phyloP scores from a whole-genome alignment of 2,113 vertebrate genomes.

The Poecile atricapillus region DNA sequence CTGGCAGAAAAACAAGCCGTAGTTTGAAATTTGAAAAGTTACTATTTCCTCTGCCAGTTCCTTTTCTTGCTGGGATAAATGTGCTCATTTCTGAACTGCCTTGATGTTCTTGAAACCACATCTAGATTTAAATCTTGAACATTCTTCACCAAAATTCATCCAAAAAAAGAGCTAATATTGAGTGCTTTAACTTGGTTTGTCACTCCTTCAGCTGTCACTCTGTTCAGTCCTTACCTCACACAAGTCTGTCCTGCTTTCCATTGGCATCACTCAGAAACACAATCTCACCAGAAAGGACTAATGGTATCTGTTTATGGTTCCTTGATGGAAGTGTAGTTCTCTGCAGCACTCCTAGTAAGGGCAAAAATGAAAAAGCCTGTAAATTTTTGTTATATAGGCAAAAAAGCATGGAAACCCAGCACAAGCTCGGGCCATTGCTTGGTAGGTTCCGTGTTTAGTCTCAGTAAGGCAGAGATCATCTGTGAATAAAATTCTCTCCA shows the following conservation, averaged over 20 bases:
- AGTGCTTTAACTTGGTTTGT: background rate
- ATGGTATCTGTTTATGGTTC: background rate
- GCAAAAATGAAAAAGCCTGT: background rate
- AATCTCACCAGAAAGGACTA: background rate
- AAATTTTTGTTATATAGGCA: background rate
- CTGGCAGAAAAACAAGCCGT: background rate
- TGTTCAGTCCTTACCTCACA: background rate
- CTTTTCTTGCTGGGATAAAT: background rate
- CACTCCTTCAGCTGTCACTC: background rate
- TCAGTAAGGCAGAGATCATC: background rate
- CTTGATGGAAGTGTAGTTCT: background rate
- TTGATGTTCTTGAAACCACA: background rate
- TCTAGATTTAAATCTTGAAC: background rate
- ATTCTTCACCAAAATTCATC: background rate
- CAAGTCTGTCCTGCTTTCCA: background rate
- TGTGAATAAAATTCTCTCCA: background rate
- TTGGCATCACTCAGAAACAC: background rate
- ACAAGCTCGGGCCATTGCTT: accelerated
- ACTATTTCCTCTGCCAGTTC: background rate
- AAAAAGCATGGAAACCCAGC: background rate
- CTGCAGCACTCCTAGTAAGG: background rate
- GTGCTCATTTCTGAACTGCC: background rate
- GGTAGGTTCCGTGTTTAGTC: accelerated
- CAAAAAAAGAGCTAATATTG: background rate
- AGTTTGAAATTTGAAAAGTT: background rate